These are phyloP conservation scores for Cirrhinus molitorella DNA, from an alignment of 2,797 vertebrate species.

Conservation along the genomic window DNA sequence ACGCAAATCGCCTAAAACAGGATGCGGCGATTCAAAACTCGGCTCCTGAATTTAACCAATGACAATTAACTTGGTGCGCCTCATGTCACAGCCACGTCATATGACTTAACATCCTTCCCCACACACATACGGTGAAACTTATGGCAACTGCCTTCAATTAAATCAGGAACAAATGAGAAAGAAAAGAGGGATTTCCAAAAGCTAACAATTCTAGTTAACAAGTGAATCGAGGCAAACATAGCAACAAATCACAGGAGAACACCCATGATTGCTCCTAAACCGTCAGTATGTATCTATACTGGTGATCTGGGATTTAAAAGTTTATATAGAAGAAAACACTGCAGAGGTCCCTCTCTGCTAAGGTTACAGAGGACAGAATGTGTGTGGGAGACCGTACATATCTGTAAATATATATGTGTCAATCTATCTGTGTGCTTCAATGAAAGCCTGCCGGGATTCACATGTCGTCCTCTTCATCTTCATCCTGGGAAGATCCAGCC, in stretches of 20 bases:
- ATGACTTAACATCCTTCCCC: constrained; percentile 32
- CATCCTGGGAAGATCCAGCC: constrained; percentile 96
- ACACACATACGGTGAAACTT: constrained; percentile 26
- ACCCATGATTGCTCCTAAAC: constrained; percentile 33
- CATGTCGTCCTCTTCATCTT: constrained; percentile 98
- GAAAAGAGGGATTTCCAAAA: constrained; percentile 2
- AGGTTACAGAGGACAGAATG: constrained; percentile 7
- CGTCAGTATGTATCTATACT: constrained; percentile 48
- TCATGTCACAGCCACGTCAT: constrained; percentile 29
- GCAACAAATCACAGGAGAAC: constrained; percentile 26
- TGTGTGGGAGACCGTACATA: constrained; percentile 11
- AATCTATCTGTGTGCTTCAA: constrained; percentile 27
- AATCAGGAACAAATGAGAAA: constrained; percentile 49
- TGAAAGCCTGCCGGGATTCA: constrained; percentile 71
- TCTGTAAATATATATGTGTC: constrained; percentile 12
- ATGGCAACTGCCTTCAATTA: constrained; percentile 7
- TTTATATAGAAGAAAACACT: constrained; percentile 70
- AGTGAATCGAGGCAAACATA: constrained; percentile 13
- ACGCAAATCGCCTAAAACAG: constrained; percentile 55
- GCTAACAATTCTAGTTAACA: constrained; percentile 37
- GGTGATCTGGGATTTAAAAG: constrained; percentile 16
- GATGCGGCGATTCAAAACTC: constrained; percentile 41
- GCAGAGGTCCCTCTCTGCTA: constrained; percentile 79
- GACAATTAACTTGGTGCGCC: constrained; percentile 34
- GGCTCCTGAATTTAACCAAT: constrained; percentile 47